Evolutionary conservation across 1,140 invertebrate species (phyloP).

Genomic region (Agrilus planipennis): DNA sequence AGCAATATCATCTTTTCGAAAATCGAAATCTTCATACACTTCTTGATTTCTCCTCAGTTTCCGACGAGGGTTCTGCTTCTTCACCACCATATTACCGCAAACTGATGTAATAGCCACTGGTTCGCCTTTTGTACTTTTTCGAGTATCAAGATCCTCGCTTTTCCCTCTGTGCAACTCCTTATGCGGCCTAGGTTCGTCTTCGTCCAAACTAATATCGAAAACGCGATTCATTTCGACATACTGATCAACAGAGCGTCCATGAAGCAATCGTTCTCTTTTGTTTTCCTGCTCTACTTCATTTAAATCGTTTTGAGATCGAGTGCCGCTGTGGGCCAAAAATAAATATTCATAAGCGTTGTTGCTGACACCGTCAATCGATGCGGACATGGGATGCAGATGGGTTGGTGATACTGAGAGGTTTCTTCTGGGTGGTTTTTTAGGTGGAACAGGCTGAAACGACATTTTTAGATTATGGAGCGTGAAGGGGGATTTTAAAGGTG

Average conservation of each 20-base stretch:
- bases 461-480: too few species aligned
- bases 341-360: conserved; percentile 47
- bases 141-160: conserved; percentile 40
- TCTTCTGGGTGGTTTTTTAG: conserved; percentile 75
- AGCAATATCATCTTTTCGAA: conserved; percentile 29
- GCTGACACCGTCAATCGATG: conserved; percentile 42
- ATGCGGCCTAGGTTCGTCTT: conserved; percentile 25
- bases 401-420: conserved; percentile 77
- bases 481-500: too few species aligned
- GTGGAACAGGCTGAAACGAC: conserved; percentile 62
- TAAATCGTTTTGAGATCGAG: conserved; percentile 51
- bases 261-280: conserved; percentile 44
- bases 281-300: conserved; percentile 41
- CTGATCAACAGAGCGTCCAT: conserved; percentile 60
- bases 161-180: conserved; percentile 35
- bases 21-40: conserved; percentile 48
- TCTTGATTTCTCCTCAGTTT: conserved; percentile 52
- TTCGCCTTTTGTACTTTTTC: conserved; percentile 36
- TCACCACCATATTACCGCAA: conserved; percentile 58
- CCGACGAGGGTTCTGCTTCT: conserved; percentile 57
- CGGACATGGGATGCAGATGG: conserved; percentile 43
- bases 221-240: conserved; percentile 60
- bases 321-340: conserved; percentile 41
- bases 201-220: conserved; percentile 37
- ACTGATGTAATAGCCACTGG: conserved; percentile 60